Base-by-base conservation (phyloP, 2,888 invertebrate genomes). In the Tipula lateralis region DNA sequence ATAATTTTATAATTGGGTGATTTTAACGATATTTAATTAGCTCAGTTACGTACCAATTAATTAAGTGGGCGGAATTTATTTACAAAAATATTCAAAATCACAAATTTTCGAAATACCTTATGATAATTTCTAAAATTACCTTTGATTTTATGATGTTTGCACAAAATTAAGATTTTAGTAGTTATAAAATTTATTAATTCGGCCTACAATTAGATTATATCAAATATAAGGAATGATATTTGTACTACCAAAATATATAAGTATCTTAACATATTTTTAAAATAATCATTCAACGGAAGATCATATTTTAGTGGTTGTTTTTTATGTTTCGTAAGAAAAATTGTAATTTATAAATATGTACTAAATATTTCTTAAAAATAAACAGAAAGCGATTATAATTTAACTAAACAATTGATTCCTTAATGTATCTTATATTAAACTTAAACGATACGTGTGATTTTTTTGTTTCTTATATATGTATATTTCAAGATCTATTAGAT, bases 331-430 rank as follows among this genome's bases (percentile, higher is more conserved):
- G 44, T 50, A 50, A 50, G 44, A 50, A 50, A 50, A 50, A 50
- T 50, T 50, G 44, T 50, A 50, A 50, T 50, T 50, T 12, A 50
- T 16, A 50, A 50, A 16, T 50, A 50, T 16, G 44, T 50, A 50
- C 44, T 50, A 50, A 50, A 16, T 50, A 16, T 50, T 50, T 16
- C 44, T 50, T 50, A 50, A 50, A 16, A 50, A 16, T 50, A 50
- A 50, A 50, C 44, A 50, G 44, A 50, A 50, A 50, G 44, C 44
- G 44, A 50, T 50, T 50, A 50, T 50, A 50, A 50, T 50, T 50
- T 50, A 50, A 50, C 44, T 50, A 50, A 50, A 50, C 44, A 50
- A 16, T 16, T 50, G 44, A 50, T 50, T 50, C 44, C 44, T 50
- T 50, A 50, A 50, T 50, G n/a, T 50, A 50, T 16, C n/a, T 50